Evolutionary conservation across 2,113 vertebrate species (phyloP), one percentile per base, ranked within the genome.

Genomic region (Brienomyrus longianalis): DNA sequence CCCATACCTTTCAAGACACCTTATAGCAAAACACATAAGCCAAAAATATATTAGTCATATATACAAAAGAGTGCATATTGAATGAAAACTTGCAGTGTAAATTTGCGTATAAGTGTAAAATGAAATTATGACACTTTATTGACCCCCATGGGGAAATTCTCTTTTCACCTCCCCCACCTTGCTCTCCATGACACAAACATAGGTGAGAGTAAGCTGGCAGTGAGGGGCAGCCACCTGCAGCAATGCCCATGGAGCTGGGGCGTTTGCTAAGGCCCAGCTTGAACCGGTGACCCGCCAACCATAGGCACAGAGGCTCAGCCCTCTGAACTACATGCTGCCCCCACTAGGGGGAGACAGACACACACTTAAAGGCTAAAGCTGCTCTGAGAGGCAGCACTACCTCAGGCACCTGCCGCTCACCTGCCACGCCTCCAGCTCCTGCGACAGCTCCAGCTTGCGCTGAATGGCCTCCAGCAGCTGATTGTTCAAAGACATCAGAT

Each of bases 351-450:
- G 83, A 51, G 70, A 86, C 54, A 88, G n/a, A 80, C 17, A 2
- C 88, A 86, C 90, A 90, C 27, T 17, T 43, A 88, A 89, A 74
- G 88, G 31, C 15, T 70, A 35, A 11, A 31, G 48, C 48, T 10
- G 48, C 50, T 15, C 43, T 21, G 84, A 52, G 15, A 62, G 52
- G 56, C 21, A 62, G 23, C 19, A 3, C 43, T 48, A 27, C 35
- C 50, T 21, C 50, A 48, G 48, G 23, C 31, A 11, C 84, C 21
- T 0, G 21, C 39, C 51, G 83, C 93, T 89, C 95, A 97, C 97
- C 96, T 97, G 97, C 97, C 97, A 98, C 89, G 96, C 95, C 80
- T 98, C 97, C 6, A 97, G 93, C 93, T 98, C 97, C 93, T 97
- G 93, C 2, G 94, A 94, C 90, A 97, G 93, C 91, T 96, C 96